Conservation (phyloP, 2,113 vertebrate genomes). For the Brachyistius frenatus region DNA sequence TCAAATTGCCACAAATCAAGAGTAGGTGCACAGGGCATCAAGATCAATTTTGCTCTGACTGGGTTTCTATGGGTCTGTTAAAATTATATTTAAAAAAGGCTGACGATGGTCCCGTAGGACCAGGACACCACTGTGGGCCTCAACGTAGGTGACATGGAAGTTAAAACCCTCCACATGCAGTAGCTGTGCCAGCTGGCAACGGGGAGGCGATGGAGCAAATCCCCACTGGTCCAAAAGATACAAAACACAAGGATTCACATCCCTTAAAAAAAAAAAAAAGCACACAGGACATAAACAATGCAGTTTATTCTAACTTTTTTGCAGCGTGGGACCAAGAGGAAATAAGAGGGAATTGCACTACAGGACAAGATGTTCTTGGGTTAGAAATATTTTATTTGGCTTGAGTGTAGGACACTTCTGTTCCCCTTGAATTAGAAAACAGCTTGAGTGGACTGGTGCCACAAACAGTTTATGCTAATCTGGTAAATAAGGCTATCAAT, state of each 20-base stretch:
- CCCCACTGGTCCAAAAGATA: conserved; percentile 2
- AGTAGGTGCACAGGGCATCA: neutral
- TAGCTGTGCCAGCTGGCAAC: neutral
- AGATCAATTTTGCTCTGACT: conserved; percentile 1
- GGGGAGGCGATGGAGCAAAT: neutral
- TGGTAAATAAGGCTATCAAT: conserved; percentile 2
- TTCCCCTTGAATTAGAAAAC: conserved; percentile 24
- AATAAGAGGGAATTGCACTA: neutral
- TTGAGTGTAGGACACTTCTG: neutral
- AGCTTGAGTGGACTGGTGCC: conserved; percentile 4
- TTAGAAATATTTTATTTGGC: conserved; percentile 11
- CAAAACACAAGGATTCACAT: conserved; percentile 4
- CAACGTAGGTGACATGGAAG: neutral
- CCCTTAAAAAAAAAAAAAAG: neutral
- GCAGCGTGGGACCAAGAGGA: neutral
- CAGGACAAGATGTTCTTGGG: conserved; percentile 19
- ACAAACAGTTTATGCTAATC: neutral
- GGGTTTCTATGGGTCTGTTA: no score
- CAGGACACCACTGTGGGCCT: neutral
- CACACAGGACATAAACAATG: neutral
- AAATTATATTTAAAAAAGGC: neutral
- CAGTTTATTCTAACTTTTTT: conserved; percentile 1
- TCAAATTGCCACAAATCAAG: neutral
- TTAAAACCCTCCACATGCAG: neutral
- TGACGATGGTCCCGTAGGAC: no score